Percentiles rank a stretch among this genome's conserved stretches.
These are phyloP conservation scores for Eutolmus rufibarbis DNA, from an alignment of 2,888 invertebrate species.

Conservation along the genomic window DNA sequence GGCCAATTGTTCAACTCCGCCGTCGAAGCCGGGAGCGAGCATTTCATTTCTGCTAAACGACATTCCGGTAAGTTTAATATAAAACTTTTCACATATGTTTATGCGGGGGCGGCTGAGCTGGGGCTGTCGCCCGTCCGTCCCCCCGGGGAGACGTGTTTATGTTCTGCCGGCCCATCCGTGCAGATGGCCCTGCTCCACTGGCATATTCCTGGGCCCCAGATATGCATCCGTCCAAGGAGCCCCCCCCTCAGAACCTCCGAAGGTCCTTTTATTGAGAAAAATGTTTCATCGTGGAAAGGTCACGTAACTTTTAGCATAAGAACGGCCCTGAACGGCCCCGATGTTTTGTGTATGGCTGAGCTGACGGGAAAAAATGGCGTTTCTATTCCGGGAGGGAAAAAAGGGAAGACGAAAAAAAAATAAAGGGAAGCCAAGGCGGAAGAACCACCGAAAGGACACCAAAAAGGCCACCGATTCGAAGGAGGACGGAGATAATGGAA, in stretches of 20 bases:
- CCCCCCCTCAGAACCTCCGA: background rate
- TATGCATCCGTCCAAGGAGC: constrained; percentile 13
- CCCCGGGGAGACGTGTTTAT: background rate
- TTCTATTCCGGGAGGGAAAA: background rate
- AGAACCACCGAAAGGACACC: background rate
- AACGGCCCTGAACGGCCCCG: background rate
- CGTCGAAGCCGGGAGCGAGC: constrained; percentile 72
- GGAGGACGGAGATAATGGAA: constrained; percentile 30
- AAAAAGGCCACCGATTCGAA: constrained; percentile 4
- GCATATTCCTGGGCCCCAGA: background rate
- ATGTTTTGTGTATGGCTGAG: background rate
- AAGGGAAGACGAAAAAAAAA: background rate
- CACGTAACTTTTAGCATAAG: constrained; percentile 45
- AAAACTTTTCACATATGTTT: constrained; percentile 32
- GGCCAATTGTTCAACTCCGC: constrained; percentile 77
- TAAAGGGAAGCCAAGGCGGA: background rate
- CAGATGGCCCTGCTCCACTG: background rate
- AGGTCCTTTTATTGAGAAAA: constrained; percentile 45
- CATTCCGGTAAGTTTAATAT: constrained; percentile 68
- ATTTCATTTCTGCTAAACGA: constrained; percentile 76
- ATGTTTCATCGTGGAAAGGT: constrained; percentile 42
- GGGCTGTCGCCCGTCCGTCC: background rate
- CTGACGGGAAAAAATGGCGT: background rate
- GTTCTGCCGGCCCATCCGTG: background rate
- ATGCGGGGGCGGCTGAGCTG: background rate